phyloP scores from a whole-genome alignment of 2,888 invertebrate species.

The Serrognathus titanus region DNA sequence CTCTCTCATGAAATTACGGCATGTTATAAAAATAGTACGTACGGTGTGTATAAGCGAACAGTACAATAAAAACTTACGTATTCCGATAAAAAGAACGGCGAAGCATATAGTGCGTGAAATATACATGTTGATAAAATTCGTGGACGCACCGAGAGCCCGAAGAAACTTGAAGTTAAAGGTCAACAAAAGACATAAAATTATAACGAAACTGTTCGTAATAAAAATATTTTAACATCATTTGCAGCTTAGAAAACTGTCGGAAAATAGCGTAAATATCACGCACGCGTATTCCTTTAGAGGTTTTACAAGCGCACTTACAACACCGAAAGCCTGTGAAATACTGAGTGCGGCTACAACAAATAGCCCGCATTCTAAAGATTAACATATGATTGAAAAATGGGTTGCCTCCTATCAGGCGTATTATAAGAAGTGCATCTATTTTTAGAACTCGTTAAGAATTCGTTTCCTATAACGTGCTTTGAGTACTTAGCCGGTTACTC shows the following conservation, averaged over 20 bases:
- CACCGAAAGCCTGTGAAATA: not conserved
- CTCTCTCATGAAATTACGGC: no score
- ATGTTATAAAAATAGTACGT: no score
- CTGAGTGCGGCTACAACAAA: not conserved
- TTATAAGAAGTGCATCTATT: conserved; percentile 4
- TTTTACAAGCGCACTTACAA: not conserved
- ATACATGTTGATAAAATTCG: no score
- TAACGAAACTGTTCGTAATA: not conserved
- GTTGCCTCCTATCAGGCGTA: conserved; percentile 13
- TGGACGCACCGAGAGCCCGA: not conserved
- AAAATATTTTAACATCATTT: not conserved
- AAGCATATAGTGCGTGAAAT: no score
- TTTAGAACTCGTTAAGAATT: conserved; percentile 10
- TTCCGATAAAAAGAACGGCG: no score
- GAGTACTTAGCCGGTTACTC: not conserved
- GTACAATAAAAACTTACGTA: no score
- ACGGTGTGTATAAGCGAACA: no score
- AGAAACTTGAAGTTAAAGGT: not conserved
- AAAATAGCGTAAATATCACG: no score
- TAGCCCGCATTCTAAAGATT: conserved; percentile 1
- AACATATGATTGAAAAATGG: conserved; percentile 12
- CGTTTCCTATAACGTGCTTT: conserved; percentile 11
- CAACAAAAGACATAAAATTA: not conserved
- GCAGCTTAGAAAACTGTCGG: no score
- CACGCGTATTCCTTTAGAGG: no score